A percentile compares a stretch with the other conserved stretches of the same genome.
These are phyloP conservation scores for Druceiella hillmani DNA, from an alignment of 2,888 invertebrate genomes.

Conservation along the genomic window DNA sequence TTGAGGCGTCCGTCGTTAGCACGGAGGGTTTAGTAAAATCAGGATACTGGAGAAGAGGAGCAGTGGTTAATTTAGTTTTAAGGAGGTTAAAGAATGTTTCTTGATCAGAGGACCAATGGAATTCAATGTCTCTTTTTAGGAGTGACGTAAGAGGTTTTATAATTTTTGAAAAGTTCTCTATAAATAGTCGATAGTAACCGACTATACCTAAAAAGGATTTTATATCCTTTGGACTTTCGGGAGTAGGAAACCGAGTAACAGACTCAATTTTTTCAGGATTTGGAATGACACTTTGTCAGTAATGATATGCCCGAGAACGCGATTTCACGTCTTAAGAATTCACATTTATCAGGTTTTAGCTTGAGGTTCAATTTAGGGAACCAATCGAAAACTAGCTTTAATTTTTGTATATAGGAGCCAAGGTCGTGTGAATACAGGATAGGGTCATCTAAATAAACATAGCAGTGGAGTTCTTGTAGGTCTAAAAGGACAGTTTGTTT, in stretches of 20 bases:
- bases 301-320: constrained; percentile 22
- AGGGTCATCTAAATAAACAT: no score
- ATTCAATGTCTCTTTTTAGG: constrained; percentile 5
- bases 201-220: constrained; percentile 26
- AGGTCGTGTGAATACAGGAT: no score
- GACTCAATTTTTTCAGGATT: constrained; percentile 22
- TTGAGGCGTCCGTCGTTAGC: constrained; percentile 27
- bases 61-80: constrained; percentile 8
- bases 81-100: constrained; percentile 8
- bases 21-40: constrained; percentile 27
- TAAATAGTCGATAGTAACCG: constrained; percentile 28
- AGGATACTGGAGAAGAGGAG: constrained; percentile 24
- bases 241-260: constrained; percentile 20
- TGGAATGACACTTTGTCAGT: constrained; percentile 17
- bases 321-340: constrained; percentile 21
- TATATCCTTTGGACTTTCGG: constrained; percentile 19
- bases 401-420: no score
- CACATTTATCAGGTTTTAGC: constrained; percentile 23
- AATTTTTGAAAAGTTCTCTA: constrained; percentile 22
- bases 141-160: constrained; percentile 10
- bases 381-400: no score
- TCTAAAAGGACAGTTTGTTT: no score
- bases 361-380: no score
- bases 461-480: no score
- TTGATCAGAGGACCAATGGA: constrained; percentile 6